Evolutionary conservation across 2,113 vertebrate species (phyloP).

Genomic region (Brachypteracias leptosomus): DNA sequence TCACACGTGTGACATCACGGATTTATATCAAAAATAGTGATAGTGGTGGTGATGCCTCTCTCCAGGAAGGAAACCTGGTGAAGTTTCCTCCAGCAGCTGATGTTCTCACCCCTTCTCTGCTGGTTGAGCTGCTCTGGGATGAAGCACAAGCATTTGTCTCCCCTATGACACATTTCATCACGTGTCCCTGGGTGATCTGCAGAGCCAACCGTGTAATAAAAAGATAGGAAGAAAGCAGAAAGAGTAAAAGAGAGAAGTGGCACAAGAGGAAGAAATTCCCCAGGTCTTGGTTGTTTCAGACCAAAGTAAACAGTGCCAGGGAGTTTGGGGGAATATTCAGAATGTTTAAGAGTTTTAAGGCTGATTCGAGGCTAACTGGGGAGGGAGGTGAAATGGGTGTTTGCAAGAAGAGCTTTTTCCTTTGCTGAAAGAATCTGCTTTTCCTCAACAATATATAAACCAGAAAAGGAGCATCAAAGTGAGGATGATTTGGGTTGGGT

Average conservation of each 20-base stretch:
- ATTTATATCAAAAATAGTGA: neutral
- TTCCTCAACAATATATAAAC: neutral
- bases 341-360: neutral
- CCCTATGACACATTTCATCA: neutral
- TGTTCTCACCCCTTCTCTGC: neutral
- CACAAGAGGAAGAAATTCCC: neutral
- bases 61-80: neutral
- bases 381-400: neutral
- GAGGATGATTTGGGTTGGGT: neutral
- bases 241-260: neutral
- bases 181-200: neutral
- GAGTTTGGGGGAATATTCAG: neutral
- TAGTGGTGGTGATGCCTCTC: neutral
- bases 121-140: neutral
- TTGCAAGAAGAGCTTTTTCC: neutral
- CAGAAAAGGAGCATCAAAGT: neutral
- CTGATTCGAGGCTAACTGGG: neutral
- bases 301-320: accelerated
- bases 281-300: neutral
- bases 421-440: neutral
- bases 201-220: neutral
- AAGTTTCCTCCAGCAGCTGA: neutral
- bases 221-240: neutral
- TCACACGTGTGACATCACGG: accelerated
- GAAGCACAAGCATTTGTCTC: neutral